phyloP scores from a whole-genome alignment of 2,888 invertebrate species.

The Phoenoteleia sp. region DNA sequence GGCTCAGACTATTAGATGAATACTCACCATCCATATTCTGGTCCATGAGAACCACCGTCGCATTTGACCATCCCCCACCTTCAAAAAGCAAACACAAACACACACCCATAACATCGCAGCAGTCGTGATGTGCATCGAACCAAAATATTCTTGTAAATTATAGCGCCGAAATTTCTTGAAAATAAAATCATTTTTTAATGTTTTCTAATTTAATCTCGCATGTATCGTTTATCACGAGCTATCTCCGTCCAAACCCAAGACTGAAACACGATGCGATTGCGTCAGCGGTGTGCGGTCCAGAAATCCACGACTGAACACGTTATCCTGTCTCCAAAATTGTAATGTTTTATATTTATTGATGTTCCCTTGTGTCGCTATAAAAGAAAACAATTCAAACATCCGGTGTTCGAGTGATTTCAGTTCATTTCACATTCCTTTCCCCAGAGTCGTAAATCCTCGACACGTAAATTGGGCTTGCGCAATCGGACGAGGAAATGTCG shows the following conservation, averaged over 20 bases:
- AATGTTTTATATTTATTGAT: slow-evolving; percentile 41
- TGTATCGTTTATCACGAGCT: slow-evolving; percentile 45
- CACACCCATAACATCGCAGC: slow-evolving; percentile 64
- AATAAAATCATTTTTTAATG: slow-evolving; percentile 83
- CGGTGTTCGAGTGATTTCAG: slow-evolving; percentile 39
- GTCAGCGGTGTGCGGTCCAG: not conserved
- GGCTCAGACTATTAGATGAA: no score
- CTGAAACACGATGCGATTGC: slow-evolving; percentile 37
- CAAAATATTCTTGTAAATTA: slow-evolving; percentile 79
- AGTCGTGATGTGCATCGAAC: slow-evolving; percentile 78
- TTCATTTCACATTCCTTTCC: slow-evolving; percentile 39
- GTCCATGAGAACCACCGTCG: no score
- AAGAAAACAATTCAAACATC: slow-evolving; percentile 17
- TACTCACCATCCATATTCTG: no score
- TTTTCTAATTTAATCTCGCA: slow-evolving; percentile 79
- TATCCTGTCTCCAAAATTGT: not conserved
- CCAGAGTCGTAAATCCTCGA: slow-evolving; percentile 24
- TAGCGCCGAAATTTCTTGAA: slow-evolving; percentile 78
- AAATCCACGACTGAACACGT: not conserved
- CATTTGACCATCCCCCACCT: no score
- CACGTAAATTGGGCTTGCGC: slow-evolving; percentile 20
- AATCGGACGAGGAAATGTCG: slow-evolving; percentile 11
- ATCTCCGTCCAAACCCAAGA: slow-evolving; percentile 43
- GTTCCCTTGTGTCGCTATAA: slow-evolving; percentile 44
- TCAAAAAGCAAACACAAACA: no score